Conservation (phyloP, 2,113 vertebrate species). For the Argyrosomus japonicus region DNA sequence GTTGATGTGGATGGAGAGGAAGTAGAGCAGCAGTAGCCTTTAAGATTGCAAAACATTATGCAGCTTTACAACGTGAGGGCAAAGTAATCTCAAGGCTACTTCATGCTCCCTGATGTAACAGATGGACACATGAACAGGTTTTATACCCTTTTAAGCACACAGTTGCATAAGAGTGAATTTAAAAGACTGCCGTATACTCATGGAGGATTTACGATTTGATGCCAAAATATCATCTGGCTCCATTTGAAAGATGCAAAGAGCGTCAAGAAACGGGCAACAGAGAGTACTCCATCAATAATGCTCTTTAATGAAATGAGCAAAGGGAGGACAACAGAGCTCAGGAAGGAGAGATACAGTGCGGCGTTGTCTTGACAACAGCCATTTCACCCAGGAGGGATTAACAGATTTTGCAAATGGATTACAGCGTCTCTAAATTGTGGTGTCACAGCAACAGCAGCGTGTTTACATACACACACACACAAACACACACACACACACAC, state of each 20-base stretch:
- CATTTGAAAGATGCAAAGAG: constrained; percentile 42
- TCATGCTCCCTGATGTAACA: constrained; percentile 28
- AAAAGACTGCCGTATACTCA: not conserved
- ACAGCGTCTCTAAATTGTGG: constrained; percentile 23
- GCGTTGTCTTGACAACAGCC: constrained; percentile 63
- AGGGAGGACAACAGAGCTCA: constrained; percentile 26
- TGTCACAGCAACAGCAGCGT: not conserved
- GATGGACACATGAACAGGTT: constrained; percentile 45
- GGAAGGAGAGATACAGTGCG: constrained; percentile 11
- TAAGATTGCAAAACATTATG: constrained; percentile 54
- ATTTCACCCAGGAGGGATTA: constrained; percentile 59
- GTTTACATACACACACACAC: not conserved
- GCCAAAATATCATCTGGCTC: constrained; percentile 50
- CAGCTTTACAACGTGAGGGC: constrained; percentile 8
- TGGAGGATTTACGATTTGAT: constrained; percentile 29
- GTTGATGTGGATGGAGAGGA: not conserved
- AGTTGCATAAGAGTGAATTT: constrained; percentile 41
- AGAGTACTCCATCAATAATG: constrained; percentile 53
- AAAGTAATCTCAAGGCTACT: constrained; percentile 32
- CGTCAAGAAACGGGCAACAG: constrained; percentile 15
- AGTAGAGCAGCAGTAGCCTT: constrained; percentile 31
- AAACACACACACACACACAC: not conserved
- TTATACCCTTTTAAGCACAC: constrained; percentile 15
- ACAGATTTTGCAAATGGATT: constrained; percentile 51
- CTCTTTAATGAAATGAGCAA: constrained; percentile 59